A percentile compares a stretch with the other conserved stretches of the same genome.
phyloP scores from a whole-genome alignment of 2,113 vertebrate genomes.

The Meriones unguiculatus region DNA sequence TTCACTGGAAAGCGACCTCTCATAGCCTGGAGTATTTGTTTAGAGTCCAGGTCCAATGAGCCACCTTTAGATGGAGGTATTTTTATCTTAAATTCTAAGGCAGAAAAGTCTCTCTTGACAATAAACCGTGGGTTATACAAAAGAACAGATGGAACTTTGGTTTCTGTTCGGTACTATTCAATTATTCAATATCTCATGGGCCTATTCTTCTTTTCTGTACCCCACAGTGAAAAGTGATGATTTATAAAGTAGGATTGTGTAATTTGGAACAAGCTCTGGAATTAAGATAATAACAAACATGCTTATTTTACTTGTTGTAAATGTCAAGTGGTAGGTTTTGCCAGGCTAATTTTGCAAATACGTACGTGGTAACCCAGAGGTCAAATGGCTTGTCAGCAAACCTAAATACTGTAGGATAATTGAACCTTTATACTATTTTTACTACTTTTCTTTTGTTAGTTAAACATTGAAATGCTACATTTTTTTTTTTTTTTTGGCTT shows the following conservation, averaged over 20 bases:
- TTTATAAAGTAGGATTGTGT: not conserved
- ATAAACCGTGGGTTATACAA: not conserved
- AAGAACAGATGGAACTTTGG: not conserved
- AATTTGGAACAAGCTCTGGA: not conserved
- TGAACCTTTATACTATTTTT: not conserved
- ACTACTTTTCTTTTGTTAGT: not conserved
- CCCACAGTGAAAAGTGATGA: not conserved
- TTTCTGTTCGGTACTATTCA: not conserved
- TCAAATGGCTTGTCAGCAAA: not conserved
- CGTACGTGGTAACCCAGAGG: not conserved
- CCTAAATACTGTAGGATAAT: not conserved
- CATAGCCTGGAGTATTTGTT: not conserved
- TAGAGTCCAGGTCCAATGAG: not conserved
- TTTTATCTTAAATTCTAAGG: not conserved
- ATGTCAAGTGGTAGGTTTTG: not conserved
- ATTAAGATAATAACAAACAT: not conserved
- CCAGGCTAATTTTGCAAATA: constrained; percentile 33
- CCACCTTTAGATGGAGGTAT: not conserved
- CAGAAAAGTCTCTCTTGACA: not conserved
- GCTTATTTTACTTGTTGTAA: not conserved
- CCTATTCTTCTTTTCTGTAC: not conserved
- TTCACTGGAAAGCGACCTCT: not conserved
- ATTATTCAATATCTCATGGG: not conserved
- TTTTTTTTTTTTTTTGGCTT: not conserved
- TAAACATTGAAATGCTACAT: not conserved